Conservation (phyloP, 1,140 invertebrate species). For the Sycophila sp. region DNA sequence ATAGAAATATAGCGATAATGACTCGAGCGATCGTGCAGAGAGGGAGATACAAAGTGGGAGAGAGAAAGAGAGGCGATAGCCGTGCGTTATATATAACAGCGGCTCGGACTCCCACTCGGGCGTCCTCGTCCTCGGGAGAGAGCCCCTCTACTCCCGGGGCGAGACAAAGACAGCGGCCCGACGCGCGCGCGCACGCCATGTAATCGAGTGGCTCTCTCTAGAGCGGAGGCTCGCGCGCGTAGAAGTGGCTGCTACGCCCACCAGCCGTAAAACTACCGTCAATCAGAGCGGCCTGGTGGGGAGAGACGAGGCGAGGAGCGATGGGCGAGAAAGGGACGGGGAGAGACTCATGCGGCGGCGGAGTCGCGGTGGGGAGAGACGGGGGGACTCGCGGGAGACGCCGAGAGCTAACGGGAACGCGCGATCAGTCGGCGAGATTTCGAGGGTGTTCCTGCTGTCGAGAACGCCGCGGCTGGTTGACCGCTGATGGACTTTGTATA, state of each 20-base stretch:
- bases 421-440: too few species aligned
- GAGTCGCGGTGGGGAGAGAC: background rate
- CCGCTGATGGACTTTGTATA: too few species aligned
- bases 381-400: too few species aligned
- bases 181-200: constrained; percentile 21
- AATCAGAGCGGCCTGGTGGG: constrained; percentile 26
- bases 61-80: too few species aligned
- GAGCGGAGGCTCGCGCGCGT: constrained; percentile 1
- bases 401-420: background rate
- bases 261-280: constrained; percentile 38
- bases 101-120: too few species aligned
- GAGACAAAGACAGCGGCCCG: background rate
- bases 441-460: too few species aligned
- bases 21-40: too few species aligned
- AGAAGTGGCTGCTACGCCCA: constrained; percentile 38
- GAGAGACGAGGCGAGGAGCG: background rate
- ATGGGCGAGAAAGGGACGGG: background rate
- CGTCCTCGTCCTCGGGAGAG: too few species aligned
- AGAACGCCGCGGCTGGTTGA: too few species aligned
- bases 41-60: too few species aligned
- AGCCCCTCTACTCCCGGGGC: background rate
- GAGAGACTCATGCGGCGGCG: background rate
- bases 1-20: too few species aligned
- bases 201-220: constrained; percentile 17
- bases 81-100: too few species aligned